Percentiles rank a stretch among this genome's conserved stretches.
These are phyloP conservation scores for Bellardia pandia DNA, from an alignment of 2,888 invertebrate species.

Conservation along the genomic window DNA sequence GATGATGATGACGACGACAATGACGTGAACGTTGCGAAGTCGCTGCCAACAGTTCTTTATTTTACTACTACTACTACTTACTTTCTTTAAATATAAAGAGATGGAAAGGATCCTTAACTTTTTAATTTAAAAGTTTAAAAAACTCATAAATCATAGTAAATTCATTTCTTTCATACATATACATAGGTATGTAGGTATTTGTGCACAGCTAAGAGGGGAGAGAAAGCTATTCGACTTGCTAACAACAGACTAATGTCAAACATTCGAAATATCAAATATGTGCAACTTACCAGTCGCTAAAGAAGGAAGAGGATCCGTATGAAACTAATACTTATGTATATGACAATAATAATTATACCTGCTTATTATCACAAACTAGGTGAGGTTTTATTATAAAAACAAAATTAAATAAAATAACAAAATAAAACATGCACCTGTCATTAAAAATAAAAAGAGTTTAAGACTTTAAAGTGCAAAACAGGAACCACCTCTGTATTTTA, in stretches of 20 bases:
- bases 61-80: conserved; percentile 51
- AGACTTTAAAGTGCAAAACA: conserved; percentile 66
- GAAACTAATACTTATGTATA: conserved; percentile 33
- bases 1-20: conserved; percentile 16
- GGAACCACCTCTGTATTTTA: conserved; percentile 46
- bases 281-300: not conserved
- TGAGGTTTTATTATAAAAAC: conserved; percentile 50
- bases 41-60: conserved; percentile 12
- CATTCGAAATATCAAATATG: conserved; percentile 58
- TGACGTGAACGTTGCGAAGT: conserved; percentile 1
- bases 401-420: not conserved
- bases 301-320: not conserved
- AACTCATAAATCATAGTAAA: conserved; percentile 78
- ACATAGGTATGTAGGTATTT: not conserved
- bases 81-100: conserved; percentile 7
- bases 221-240: conserved; percentile 70
- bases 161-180: not conserved
- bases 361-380: conserved; percentile 68
- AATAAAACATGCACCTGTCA: conserved; percentile 62
- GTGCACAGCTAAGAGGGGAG: not conserved
- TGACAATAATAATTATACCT: conserved; percentile 55
- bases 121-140: conserved; percentile 62
- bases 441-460: not conserved
- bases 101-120: conserved; percentile 34
- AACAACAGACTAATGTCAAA: conserved; percentile 51